Conservation (phyloP, 2,113 vertebrate species). For the Pterocles gutturalis region DNA sequence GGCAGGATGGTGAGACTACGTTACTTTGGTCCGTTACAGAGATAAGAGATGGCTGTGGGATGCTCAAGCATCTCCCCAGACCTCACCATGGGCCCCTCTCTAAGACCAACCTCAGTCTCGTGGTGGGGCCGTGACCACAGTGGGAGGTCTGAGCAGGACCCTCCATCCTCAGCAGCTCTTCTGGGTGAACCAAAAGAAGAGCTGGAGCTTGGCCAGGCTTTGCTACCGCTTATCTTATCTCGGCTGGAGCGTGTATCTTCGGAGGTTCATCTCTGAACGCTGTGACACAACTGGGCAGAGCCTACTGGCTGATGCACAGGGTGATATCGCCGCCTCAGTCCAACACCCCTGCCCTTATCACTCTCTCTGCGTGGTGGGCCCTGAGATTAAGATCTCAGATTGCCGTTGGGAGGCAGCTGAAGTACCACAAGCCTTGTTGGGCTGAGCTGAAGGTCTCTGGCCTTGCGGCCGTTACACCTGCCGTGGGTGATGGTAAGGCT, state of each 20-base stretch:
- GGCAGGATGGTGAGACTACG: not conserved
- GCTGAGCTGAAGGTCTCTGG: not conserved
- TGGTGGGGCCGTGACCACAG: accelerated
- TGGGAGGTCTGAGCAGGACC: not conserved
- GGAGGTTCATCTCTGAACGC: not conserved
- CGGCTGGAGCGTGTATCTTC: accelerated
- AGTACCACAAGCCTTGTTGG: not conserved
- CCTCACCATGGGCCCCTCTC: not conserved
- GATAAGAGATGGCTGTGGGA: not conserved
- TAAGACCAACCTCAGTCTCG: not conserved
- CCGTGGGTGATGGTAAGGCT: not conserved
- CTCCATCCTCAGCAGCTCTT: not conserved
- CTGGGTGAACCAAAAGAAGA: not conserved
- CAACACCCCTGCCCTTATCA: not conserved
- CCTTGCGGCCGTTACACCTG: not conserved
- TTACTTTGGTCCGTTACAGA: not conserved
- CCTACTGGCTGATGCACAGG: not conserved
- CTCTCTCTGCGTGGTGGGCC: accelerated
- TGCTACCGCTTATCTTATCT: not conserved
- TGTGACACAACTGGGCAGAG: not conserved
- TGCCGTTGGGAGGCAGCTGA: not conserved
- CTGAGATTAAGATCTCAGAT: not conserved
- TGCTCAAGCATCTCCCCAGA: not conserved
- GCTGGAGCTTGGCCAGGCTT: not conserved
- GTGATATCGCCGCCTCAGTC: accelerated